phyloP scores from a whole-genome alignment of 2,113 vertebrate species.

The Chelonoidis abingdonii region DNA sequence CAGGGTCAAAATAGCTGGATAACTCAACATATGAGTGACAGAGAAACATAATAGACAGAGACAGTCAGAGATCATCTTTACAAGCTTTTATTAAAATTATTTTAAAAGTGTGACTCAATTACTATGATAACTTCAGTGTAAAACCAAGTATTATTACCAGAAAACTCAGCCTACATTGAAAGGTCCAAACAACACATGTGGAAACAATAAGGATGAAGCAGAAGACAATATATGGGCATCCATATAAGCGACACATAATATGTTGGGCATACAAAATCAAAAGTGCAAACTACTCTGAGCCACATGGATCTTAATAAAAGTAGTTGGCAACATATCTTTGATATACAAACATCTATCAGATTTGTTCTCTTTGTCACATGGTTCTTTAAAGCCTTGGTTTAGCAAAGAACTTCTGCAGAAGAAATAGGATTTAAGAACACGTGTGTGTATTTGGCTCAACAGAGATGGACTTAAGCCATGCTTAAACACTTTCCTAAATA shows the following conservation, averaged over 20 bases:
- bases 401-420: neutral
- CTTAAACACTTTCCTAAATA: neutral
- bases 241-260: neutral
- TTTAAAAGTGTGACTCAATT: neutral
- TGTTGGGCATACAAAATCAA: neutral
- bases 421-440: neutral
- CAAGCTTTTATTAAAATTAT: neutral
- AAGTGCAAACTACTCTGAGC: neutral
- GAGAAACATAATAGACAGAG: neutral
- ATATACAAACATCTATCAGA: neutral
- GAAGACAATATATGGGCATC: neutral
- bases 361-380: neutral
- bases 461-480: neutral
- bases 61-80: neutral
- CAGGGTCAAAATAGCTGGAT: neutral
- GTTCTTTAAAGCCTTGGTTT: neutral
- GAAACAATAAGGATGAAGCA: neutral
- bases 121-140: neutral
- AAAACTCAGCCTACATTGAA: neutral
- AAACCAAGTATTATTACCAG: neutral
- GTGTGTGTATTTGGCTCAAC: neutral
- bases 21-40: neutral
- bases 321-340: neutral
- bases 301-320: neutral
- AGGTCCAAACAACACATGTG: neutral